Conservation (phyloP, 2,113 vertebrate genomes). For the Aptenodytes forsteri region DNA sequence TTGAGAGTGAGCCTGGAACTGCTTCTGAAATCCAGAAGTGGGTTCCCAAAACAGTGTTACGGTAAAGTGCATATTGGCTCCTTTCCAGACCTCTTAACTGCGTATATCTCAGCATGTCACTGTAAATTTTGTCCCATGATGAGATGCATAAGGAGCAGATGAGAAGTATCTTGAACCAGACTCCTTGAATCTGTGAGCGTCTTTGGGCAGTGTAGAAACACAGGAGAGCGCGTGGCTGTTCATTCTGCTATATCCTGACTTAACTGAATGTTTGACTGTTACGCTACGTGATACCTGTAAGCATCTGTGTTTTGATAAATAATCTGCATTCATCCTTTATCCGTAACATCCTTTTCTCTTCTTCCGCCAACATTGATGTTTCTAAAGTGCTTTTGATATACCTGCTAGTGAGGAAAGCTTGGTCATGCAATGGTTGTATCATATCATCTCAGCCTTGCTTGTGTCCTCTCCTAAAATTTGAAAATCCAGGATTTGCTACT, state of each 20-base stretch:
- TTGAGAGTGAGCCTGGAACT: background rate
- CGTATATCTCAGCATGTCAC: background rate
- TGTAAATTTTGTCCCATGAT: accelerated
- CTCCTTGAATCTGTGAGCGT: accelerated
- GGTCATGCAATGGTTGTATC: accelerated
- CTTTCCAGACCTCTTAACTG: background rate
- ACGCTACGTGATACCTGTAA: background rate
- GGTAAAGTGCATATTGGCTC: accelerated
- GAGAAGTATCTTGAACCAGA: background rate
- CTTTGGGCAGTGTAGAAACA: background rate
- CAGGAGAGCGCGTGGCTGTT: background rate
- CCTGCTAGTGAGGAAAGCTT: background rate
- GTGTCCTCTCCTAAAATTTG: background rate
- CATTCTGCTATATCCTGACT: background rate
- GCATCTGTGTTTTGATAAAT: background rate
- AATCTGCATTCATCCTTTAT: background rate
- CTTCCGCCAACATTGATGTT: accelerated
- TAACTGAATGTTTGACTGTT: background rate
- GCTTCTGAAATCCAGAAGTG: background rate
- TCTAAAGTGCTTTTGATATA: background rate
- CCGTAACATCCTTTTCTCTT: background rate
- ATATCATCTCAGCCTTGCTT: background rate
- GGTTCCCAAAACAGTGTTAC: accelerated
- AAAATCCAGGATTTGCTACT: background rate
- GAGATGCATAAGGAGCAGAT: accelerated